Conservation (phyloP, 2,797 vertebrate species). For the Bradypodion pumilum region DNA sequence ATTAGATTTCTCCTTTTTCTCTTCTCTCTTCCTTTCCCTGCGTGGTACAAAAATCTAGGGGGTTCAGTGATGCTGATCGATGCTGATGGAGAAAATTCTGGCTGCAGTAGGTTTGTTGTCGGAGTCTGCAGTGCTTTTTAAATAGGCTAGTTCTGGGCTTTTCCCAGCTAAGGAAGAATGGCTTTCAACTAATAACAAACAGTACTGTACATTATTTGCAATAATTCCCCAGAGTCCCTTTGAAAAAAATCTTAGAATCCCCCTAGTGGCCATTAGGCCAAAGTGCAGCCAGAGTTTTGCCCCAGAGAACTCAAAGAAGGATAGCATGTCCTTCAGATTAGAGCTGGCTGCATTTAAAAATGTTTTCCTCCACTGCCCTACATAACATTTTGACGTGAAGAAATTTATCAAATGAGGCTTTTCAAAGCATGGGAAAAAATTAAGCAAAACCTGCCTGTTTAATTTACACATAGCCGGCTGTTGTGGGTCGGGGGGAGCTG, state of each 20-base stretch:
- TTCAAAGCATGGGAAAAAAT: neutral
- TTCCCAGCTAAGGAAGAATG: neutral
- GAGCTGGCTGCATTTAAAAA: neutral
- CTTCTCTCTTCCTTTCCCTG: neutral
- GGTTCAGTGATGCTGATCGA: neutral
- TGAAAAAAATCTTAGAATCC: constrained; percentile 24
- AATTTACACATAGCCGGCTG: neutral
- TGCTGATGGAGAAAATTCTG: neutral
- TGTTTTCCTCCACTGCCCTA: neutral
- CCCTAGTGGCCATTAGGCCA: constrained; percentile 23
- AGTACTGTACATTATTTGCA: neutral
- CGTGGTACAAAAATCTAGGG: neutral
- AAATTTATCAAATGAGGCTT: neutral
- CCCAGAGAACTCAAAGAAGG: neutral
- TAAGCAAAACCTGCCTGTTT: neutral
- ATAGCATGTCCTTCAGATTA: neutral
- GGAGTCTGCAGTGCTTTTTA: neutral
- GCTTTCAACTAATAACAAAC: neutral
- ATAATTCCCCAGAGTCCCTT: constrained; percentile 18
- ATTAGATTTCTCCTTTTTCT: no score
- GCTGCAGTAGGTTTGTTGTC: neutral
- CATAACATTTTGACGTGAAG: neutral
- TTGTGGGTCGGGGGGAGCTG: neutral
- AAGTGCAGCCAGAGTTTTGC: neutral
- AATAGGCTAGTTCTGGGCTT: neutral